Evolutionary conservation across 2,797 vertebrate species (phyloP).

Genomic region (Aplochiton taeniatus): DNA sequence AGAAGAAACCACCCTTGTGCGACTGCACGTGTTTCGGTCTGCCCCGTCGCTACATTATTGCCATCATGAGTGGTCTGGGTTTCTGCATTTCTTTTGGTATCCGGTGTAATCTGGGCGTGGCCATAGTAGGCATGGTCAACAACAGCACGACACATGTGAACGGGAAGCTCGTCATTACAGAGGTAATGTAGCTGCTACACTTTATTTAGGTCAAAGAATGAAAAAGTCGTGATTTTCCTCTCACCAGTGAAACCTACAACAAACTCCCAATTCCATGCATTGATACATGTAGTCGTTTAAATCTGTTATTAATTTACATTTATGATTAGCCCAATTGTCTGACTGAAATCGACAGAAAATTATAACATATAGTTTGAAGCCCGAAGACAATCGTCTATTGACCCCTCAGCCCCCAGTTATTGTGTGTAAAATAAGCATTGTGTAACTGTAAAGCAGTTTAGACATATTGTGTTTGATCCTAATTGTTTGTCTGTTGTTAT

Average conservation of each 20-base stretch:
- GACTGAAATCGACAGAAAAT: too few species aligned
- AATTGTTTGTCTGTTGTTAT: slow-evolving; percentile 2
- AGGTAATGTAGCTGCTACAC: slow-evolving; percentile 77
- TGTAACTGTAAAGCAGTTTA: too few species aligned
- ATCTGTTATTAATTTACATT: too few species aligned
- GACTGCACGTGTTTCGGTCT: slow-evolving; percentile 95
- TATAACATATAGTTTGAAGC: too few species aligned
- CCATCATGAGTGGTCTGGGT: slow-evolving; percentile 97
- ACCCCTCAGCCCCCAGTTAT: too few species aligned
- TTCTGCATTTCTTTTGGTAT: slow-evolving; percentile 99
- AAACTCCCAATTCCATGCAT: too few species aligned
- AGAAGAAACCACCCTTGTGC: slow-evolving; percentile 88
- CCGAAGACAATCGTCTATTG: too few species aligned
- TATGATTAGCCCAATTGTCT: too few species aligned
- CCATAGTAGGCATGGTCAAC: slow-evolving; percentile 99
- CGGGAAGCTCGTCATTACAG: slow-evolving; percentile 94
- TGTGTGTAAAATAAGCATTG: too few species aligned
- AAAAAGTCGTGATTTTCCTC: too few species aligned
- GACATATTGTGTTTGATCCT: not conserved
- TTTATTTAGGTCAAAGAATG: slow-evolving; percentile 24
- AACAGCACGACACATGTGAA: slow-evolving; percentile 95
- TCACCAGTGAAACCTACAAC: too few species aligned
- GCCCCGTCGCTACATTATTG: slow-evolving; percentile 96
- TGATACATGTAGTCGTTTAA: too few species aligned
- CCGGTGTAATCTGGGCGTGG: slow-evolving; percentile 97